Evolutionary conservation across 2,113 vertebrate genomes (phyloP), one percentile per base, ranked within the genome.

Genomic region (Cyprinus carpio): DNA sequence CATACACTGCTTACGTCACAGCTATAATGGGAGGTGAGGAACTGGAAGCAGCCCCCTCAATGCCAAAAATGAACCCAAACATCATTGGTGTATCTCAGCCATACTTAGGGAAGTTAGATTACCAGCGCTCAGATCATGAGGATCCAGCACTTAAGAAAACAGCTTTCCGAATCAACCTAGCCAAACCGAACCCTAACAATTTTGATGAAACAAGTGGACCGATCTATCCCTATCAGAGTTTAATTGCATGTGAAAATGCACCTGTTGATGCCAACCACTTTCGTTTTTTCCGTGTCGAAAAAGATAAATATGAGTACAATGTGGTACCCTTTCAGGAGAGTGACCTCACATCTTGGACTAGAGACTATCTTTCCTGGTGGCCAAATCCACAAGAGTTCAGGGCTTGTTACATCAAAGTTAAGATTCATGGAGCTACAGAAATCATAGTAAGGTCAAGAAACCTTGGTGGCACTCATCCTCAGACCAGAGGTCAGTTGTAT

Each of bases 311-410:
- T 1, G 98, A 99, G 88, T 99, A 97, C 91, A 97, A 99, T 0
- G 97, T 98, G 72, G 96, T 99, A 56, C 98, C 98, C 0, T 99
- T 99, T 91, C 93, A 95, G 62, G 98, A 99, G 89, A 96, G 94
- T 1, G 96, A 95, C 60, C 90, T 99, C 25, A 95, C 96, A 8
- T 96, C 97, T 20, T 99, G 98, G 98, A 97, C 95, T 0, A 94
- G 97, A 0, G 96, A 99, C 82, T 97, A 98, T 87, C 93, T 99
- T 8, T 95, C 98, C 1, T 99, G 98, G 98, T 99, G 98, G 98
- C 98, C 98, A 51, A 99, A 99, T 87, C 98, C 98, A 0, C 98
- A 99, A 89, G 98, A 98, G 88, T 99, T 99, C 90, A 94, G 98
- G n/a, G 97, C 98, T 51, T 99, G 98, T 83, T 99, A 92, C 88